phyloP scores from a whole-genome alignment of 2,888 invertebrate species.

The Netelia fuscicornis region DNA sequence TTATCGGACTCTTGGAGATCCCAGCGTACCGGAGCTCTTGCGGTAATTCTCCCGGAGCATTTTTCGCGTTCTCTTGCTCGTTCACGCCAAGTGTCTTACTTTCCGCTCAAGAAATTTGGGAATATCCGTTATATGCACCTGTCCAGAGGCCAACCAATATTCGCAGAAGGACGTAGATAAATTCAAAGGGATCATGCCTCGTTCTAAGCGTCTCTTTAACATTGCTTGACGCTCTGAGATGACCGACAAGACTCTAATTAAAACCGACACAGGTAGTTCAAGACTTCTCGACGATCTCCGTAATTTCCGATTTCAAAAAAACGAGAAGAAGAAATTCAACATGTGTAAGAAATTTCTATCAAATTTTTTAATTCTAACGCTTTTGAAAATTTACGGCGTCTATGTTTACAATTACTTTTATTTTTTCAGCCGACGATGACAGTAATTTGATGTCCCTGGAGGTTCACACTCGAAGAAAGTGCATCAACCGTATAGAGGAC shows the following conservation, averaged over 20 bases:
- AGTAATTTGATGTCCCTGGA: conserved; percentile 78
- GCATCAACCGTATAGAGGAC: conserved; percentile 81
- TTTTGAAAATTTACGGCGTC: neutral
- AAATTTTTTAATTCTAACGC: neutral
- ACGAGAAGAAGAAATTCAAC: conserved; percentile 82
- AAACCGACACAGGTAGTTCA: conserved; percentile 85
- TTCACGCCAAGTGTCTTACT: neutral
- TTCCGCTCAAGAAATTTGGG: conserved; percentile 13
- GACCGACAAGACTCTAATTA: conserved; percentile 81
- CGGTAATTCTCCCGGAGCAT: neutral
- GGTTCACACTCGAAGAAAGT: conserved; percentile 76
- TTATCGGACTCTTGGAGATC: conserved; percentile 39
- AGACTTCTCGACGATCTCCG: conserved; percentile 88
- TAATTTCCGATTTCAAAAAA: conserved; percentile 90
- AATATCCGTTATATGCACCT: conserved; percentile 36
- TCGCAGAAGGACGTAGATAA: neutral
- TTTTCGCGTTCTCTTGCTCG: neutral
- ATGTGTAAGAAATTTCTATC: conserved; percentile 76
- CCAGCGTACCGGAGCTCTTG: conserved; percentile 31
- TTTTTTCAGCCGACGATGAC: conserved; percentile 81
- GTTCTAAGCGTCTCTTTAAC: conserved; percentile 56
- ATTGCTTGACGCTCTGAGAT: conserved; percentile 75
- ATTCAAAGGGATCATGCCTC: conserved; percentile 63
- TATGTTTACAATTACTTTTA: conserved; percentile 4
- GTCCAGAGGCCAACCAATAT: neutral